phyloP scores from a whole-genome alignment of 2,797 vertebrate genomes.

The Ataeniobius toweri region DNA sequence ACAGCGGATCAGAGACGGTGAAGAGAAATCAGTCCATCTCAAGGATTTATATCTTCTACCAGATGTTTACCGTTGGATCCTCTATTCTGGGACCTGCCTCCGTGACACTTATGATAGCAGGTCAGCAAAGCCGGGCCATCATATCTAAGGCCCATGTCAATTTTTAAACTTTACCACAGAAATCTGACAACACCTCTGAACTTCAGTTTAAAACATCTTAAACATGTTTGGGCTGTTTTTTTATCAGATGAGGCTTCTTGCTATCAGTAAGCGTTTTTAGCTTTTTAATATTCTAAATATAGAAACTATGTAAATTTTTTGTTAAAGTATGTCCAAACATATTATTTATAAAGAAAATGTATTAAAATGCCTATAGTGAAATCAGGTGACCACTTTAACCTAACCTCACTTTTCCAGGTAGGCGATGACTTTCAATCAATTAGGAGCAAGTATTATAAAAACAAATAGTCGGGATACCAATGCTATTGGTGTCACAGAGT shows the following conservation, averaged over 20 bases:
- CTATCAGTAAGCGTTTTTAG: too few relatives aligned
- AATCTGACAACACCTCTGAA: neutral
- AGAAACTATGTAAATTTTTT: neutral
- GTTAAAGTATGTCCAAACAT: neutral
- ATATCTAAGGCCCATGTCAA: neutral
- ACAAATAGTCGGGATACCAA: too few relatives aligned
- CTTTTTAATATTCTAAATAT: neutral
- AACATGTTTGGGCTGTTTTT: too few relatives aligned
- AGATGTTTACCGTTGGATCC: slow-evolving; percentile 80
- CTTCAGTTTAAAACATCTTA: neutral
- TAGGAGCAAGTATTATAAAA: too few relatives aligned
- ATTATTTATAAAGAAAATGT: neutral
- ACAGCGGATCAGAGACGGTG: slow-evolving; percentile 72
- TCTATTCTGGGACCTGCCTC: slow-evolving; percentile 87
- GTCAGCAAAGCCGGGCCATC: slow-evolving; percentile 48
- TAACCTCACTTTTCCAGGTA: too few relatives aligned
- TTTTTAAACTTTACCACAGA: neutral
- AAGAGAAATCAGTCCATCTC: slow-evolving; percentile 84
- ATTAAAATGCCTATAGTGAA: neutral
- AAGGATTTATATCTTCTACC: slow-evolving; percentile 78
- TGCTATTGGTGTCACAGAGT: too few relatives aligned
- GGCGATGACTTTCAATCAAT: too few relatives aligned
- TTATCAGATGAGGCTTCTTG: too few relatives aligned
- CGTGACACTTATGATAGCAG: slow-evolving; percentile 85
- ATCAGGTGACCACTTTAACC: neutral